Evolutionary conservation across 2,797 vertebrate species (phyloP).

Genomic region (Vultur gryphus): DNA sequence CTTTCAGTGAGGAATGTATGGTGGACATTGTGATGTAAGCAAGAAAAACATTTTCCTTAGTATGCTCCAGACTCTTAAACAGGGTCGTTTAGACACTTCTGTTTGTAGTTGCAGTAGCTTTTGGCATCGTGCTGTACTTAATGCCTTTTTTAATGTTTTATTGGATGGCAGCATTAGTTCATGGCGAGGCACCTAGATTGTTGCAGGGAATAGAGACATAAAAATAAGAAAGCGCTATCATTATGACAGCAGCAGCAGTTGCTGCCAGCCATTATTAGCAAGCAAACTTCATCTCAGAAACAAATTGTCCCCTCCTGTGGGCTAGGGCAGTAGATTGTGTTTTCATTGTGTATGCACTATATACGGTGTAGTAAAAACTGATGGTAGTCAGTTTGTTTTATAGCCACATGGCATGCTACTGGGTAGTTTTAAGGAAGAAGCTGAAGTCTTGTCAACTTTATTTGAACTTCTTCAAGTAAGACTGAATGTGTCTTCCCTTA

Average conservation of each 20-base stretch:
- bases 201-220: conserved; percentile 18
- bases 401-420: neutral
- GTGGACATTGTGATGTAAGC: neutral
- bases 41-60: neutral
- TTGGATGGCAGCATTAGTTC: neutral
- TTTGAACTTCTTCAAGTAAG: neutral
- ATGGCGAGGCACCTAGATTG: neutral
- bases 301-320: neutral
- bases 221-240: conserved; percentile 1
- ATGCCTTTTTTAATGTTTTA: conserved; percentile 6
- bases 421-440: neutral
- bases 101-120: neutral
- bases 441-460: neutral
- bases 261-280: conserved; percentile 6
- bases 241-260: conserved; percentile 4
- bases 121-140: neutral
- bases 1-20: neutral
- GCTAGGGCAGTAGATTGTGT: neutral
- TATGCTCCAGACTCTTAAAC: neutral
- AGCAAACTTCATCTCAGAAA: neutral
- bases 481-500: neutral
- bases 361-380: neutral
- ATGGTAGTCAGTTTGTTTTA: neutral
- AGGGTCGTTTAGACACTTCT: neutral
- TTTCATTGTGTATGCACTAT: neutral